Base-by-base conservation (phyloP, 2,888 invertebrate species). In the Pandemis corylana region DNA sequence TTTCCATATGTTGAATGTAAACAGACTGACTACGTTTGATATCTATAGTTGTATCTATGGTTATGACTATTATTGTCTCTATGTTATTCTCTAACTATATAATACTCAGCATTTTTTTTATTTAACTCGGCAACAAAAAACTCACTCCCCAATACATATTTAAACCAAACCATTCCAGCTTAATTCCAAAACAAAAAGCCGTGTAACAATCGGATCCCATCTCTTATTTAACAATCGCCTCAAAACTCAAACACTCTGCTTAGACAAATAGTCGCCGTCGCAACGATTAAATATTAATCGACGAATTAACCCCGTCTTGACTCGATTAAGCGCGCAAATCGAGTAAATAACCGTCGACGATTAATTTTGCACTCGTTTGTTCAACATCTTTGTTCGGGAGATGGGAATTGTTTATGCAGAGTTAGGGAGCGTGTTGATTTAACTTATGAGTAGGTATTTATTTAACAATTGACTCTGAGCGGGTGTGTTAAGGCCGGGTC, bases 321-420 rank as follows among this genome's bases (percentile, higher is more conserved):
- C 91, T 90, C 90, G 93, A 94, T 94, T 94, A 94, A 92, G 90
- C 90, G 92, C 83, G 92, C 92, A 94, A 91, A 93, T 92, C 92
- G 83, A 88, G 93, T 94, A 94, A 94, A 91, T 86, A 81, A 79
- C 76, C 82, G 79, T 82, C 83, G 76, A 84, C 88, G 90, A 93
- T 94, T 93, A 93, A 94, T 93, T 93, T 90, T 91, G 91, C 89
- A 88, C 82, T 59, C 80, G 90, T 89, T 91, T 92, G 93, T 88
- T 93, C 91, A 93, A 93, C 10, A 59, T 59, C 59, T 59, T 59
- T 59, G 59, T 59, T 59, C 51, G 51, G 28, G 59, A 59, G 12
- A 36, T 36, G 28, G 59, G 28, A 59, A 59, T 12, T 59, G 28
- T 59, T 59, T 59, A 12, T 12, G 20, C 6, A 15, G 56, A 28